A percentile compares a stretch with the other conserved stretches of the same genome.
These are phyloP conservation scores for Trimorus sp. DNA, from an alignment of 2,888 invertebrate genomes.

Conservation along the genomic window DNA sequence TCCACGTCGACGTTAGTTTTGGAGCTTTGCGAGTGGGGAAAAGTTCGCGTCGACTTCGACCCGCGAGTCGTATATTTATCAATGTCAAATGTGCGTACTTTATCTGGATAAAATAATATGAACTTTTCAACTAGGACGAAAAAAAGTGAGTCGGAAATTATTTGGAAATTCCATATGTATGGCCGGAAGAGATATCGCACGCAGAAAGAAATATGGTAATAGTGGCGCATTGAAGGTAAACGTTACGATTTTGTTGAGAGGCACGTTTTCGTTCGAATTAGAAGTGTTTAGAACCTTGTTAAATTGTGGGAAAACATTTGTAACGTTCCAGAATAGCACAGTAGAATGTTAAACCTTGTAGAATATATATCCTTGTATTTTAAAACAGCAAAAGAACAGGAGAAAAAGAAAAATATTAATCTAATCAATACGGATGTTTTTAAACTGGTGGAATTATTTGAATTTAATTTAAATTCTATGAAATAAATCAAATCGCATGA, in stretches of 20 bases:
- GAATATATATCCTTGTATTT: no score
- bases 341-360: no score
- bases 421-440: no score
- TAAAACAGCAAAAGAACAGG: no score
- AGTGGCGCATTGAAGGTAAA: constrained; percentile 25
- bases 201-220: constrained; percentile 15
- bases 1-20: constrained; percentile 15
- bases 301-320: no score
- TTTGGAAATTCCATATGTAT: constrained; percentile 48
- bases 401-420: no score
- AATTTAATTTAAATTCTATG: no score
- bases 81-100: constrained; percentile 29
- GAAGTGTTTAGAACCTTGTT: no score
- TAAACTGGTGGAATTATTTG: no score
- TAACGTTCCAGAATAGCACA: no score
- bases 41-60: constrained; percentile 22
- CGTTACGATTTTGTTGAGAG: not conserved
- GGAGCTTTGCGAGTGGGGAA: not conserved
- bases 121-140: constrained; percentile 36
- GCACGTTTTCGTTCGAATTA: no score
- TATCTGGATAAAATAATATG: constrained; percentile 32
- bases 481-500: no score
- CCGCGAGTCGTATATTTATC: constrained; percentile 33
- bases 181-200: constrained; percentile 43
- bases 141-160: constrained; percentile 33